Conservation (phyloP, 2,113 vertebrate species). For the Syrrhaptes paradoxus region DNA sequence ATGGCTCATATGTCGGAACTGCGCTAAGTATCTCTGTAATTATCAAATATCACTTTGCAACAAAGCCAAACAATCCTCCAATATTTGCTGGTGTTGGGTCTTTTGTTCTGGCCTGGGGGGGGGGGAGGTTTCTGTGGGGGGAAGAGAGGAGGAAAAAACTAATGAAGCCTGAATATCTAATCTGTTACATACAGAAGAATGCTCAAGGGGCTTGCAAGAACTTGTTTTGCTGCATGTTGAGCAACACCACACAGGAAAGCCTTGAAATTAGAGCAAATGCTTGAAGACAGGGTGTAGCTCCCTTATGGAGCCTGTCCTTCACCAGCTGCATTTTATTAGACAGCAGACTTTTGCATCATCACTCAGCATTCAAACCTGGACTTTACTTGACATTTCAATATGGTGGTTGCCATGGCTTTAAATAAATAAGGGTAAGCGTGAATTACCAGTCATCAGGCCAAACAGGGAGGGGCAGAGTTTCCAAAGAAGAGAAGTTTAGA, state of each 20-base stretch:
- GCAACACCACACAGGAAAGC: slow-evolving; percentile 50
- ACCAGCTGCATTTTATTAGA: background rate
- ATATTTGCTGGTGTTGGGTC: background rate
- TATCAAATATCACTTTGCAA: background rate
- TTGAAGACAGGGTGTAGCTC: slow-evolving; percentile 50
- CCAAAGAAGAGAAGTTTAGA: background rate
- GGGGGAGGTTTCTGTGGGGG: too few species aligned
- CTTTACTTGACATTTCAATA: slow-evolving; percentile 12
- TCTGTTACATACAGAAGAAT: background rate
- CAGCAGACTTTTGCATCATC: slow-evolving; percentile 28
- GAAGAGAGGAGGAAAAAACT: background rate
- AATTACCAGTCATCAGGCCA: background rate
- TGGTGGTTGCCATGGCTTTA: slow-evolving; percentile 9
- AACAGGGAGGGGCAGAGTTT: background rate
- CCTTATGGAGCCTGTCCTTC: background rate
- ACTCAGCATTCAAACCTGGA: background rate
- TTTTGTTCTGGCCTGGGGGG: background rate
- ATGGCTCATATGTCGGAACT: background rate
- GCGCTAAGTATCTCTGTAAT: background rate
- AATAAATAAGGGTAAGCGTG: slow-evolving; percentile 16
- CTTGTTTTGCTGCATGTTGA: slow-evolving; percentile 55
- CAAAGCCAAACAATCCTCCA: background rate
- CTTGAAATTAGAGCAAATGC: slow-evolving; percentile 46
- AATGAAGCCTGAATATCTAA: background rate
- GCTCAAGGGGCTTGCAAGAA: slow-evolving; percentile 33